Base-by-base conservation (phyloP, 2,797 vertebrate genomes). In the Myotis pilosus region DNA sequence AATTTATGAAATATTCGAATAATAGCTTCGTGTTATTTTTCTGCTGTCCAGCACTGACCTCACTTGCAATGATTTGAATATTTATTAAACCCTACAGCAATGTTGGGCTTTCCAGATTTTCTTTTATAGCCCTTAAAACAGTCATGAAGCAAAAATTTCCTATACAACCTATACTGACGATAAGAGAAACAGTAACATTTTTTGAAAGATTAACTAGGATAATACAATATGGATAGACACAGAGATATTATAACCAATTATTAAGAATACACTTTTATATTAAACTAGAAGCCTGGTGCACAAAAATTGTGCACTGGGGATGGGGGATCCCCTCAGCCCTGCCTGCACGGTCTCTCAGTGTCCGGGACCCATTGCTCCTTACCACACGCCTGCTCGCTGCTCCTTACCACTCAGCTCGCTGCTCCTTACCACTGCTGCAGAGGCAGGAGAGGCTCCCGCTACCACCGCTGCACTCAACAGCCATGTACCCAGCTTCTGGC, bases 1-100 rank as follows among this genome's bases (percentile, higher is more conserved):
- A 82, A 57, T 75, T 83, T 74, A 92, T 86, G 19, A 71, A 72
- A 74, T 86, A 92, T n/a, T 64, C 84, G 20, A 80, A 83, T 91
- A 89, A 95, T 55, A 83, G 2, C 15, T 47, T 75, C 51, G 41
- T n/a, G 6, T 72, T 87, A 72, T 10, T 71, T 92, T 82, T 76
- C 55, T 92, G 1, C 23, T 89, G 8, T 38, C 10, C 44, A 87
- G 3, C 22, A 30, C 72, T 91, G 66, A 84, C 41, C 41, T 84
- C 47, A 33, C 95, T 92, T 86, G 74, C 30, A 64, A 68, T 66
- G 10, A 74, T 30, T 87, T 74, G 62, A 74, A 94, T 74, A 94
- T 22, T 66, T 92, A 85, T 82, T 55, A 91, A 96, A 71, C 22
- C 22, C 9, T 81, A 75, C 80, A 88, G 33, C 30, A 79, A 38